A percentile compares a stretch with the other conserved stretches of the same genome.
phyloP scores from a whole-genome alignment of 2,888 invertebrate species.

The Campaea margaritaria region DNA sequence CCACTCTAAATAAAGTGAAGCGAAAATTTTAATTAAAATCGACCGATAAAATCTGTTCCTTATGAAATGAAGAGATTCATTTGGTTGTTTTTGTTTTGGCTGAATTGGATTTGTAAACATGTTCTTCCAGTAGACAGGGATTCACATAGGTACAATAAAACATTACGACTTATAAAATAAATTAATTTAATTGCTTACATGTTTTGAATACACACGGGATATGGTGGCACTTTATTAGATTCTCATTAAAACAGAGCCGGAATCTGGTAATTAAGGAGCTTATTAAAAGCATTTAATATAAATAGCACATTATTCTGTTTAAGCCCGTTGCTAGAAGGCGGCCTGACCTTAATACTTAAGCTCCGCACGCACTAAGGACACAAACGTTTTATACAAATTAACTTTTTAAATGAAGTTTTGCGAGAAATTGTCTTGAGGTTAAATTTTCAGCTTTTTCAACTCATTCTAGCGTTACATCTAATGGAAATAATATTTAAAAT shows the following conservation, averaged over 20 bases:
- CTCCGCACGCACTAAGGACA: conserved; percentile 20
- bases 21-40: too few species aligned
- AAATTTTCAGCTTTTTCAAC: too few species aligned
- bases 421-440: neutral
- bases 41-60: too few species aligned
- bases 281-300: conserved; percentile 32
- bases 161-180: conserved; percentile 15
- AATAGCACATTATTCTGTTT: conserved; percentile 33
- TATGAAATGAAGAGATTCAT: too few species aligned
- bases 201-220: conserved; percentile 23
- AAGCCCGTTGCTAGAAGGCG: conserved; percentile 21
- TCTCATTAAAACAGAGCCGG: conserved; percentile 23
- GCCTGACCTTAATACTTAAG: conserved; percentile 9
- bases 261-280: conserved; percentile 24
- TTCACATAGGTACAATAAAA: conserved; percentile 11
- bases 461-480: too few species aligned
- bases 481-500: too few species aligned
- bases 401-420: conserved; percentile 1
- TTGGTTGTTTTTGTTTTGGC: too few species aligned
- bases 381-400: conserved; percentile 17
- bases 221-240: conserved; percentile 23
- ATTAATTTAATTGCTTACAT: conserved; percentile 28
- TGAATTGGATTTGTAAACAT: too few species aligned
- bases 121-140: too few species aligned
- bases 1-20: too few species aligned